Conservation (phyloP, 2,113 vertebrate species). For the Onychorhynchus coronatus region DNA sequence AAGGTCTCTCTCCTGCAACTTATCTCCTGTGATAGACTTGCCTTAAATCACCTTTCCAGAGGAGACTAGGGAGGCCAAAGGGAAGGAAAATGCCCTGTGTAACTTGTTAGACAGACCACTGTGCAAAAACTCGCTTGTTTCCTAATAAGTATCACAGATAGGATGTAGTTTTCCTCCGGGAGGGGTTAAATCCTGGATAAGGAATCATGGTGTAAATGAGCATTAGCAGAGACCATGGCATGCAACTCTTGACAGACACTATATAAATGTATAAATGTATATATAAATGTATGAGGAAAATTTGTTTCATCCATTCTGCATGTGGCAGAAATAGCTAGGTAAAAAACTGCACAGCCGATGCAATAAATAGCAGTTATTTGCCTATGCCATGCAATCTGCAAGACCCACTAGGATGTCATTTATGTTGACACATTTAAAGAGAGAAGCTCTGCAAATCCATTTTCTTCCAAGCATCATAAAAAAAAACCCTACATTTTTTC, state of each 20-base stretch:
- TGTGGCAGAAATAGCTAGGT: constrained; percentile 22
- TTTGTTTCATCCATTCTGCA: constrained; percentile 21
- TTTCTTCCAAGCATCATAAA: constrained; percentile 23
- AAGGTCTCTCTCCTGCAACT: neutral
- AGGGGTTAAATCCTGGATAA: neutral
- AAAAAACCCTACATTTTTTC: neutral
- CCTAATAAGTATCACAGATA: neutral
- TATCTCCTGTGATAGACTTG: neutral
- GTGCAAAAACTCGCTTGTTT: neutral
- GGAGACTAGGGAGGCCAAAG: neutral
- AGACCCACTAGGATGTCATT: constrained; percentile 46
- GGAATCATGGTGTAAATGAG: neutral
- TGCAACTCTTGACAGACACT: neutral
- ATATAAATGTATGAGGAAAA: neutral
- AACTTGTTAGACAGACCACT: neutral
- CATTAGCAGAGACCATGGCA: neutral
- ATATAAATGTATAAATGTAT: neutral
- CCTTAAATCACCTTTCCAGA: neutral
- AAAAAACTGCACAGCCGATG: constrained; percentile 8
- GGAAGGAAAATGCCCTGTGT: neutral
- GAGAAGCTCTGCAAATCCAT: constrained; percentile 28
- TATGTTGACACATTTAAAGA: constrained; percentile 49
- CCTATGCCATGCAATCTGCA: constrained; percentile 28
- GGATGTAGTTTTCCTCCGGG: neutral
- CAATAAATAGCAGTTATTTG: constrained; percentile 60